phyloP scores from a whole-genome alignment of 2,888 invertebrate genomes.

The Rotaria magnacalcarata region DNA sequence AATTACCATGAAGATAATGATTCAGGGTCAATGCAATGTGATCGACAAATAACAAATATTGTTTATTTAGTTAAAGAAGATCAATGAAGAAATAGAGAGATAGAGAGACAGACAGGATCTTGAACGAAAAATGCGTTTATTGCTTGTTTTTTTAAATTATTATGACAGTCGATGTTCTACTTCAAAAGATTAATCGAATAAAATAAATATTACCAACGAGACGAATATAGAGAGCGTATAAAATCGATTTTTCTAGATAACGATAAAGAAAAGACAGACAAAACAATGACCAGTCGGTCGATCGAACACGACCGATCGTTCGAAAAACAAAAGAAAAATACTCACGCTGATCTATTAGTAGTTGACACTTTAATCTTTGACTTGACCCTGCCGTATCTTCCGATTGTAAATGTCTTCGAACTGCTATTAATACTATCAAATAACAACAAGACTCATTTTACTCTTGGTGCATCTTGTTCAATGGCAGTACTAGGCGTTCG shows the following conservation, averaged over 20 bases:
- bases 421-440: not conserved
- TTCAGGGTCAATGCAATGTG: not conserved
- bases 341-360: not conserved
- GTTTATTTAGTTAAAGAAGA: not conserved
- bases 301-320: not conserved
- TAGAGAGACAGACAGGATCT: not conserved
- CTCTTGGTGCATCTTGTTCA: not conserved
- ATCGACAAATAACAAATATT: not conserved
- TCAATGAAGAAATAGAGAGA: not conserved
- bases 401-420: not conserved
- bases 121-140: too few relatives aligned
- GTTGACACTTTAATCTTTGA: not conserved
- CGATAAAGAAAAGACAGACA: not conserved
- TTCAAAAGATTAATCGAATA: not conserved
- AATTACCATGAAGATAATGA: not conserved
- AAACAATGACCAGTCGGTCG: not conserved
- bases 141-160: not conserved
- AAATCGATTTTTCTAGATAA: not conserved
- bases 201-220: not conserved
- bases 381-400: not conserved
- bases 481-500: not conserved
- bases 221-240: not conserved
- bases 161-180: not conserved
- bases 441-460: not conserved
- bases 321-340: not conserved